Evolutionary conservation across 2,888 invertebrate genomes (phyloP), one percentile per base, ranked within the genome.

Genomic region (Harmothoe impar): DNA sequence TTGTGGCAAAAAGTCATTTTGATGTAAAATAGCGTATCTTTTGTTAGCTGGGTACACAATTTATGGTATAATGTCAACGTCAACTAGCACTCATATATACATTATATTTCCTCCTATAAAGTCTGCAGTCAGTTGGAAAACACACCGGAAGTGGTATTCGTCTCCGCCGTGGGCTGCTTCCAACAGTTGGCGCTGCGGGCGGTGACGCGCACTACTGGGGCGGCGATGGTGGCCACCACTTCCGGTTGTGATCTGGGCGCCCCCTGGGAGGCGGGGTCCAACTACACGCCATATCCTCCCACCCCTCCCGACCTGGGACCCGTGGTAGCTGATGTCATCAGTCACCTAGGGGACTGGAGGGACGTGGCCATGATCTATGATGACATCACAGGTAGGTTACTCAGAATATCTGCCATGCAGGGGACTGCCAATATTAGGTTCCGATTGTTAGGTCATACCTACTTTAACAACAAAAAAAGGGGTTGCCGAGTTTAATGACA

Each of bases 351-450:
- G 0, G 56, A 54, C 86, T 52, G 52, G 86, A 12, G 54, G 56
- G 86, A 86, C 29, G 56, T 86, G 31, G 86, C 86, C 23, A n/a
- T 86, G 17, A 54, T 86, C 29, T 86, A 86, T 31, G 86, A 86
- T 29, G 56, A 56, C 29, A 25, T n/a, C 31, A 31, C 86, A 20
- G 86, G 86, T 86, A 29, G 52, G 54, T 54, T 20, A 23, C 7
- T 81, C 81, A 81, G 10, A n/a, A n/a, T 68, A 68, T 68, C n/a
- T n/a, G n/a, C n/a, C n/a, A n/a, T n/a, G n/a, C n/a, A 54, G 12
- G n/a, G n/a, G n/a, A n/a, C n/a, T n/a, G n/a, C n/a, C n/a, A n/a
- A n/a, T n/a, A n/a, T n/a, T n/a, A n/a, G n/a, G n/a, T n/a, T n/a
- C n/a, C n/a, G n/a, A n/a, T n/a, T n/a, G n/a, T n/a, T n/a, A n/a